Base-by-base conservation (phyloP, 2,888 invertebrate species). In the Tubulanus polymorphus region DNA sequence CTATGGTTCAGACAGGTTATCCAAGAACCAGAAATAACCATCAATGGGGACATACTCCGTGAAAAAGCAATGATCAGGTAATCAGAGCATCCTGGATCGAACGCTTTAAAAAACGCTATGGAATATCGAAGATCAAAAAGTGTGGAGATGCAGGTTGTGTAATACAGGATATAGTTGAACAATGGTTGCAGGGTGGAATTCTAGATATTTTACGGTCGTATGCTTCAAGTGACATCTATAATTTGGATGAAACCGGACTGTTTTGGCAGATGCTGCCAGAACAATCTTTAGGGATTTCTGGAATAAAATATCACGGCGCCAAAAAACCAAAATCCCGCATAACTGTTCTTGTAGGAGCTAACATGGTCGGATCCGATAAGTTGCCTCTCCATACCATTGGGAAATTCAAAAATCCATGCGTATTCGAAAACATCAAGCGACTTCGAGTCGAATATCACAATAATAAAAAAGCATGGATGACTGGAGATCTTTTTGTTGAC, bases 381-480 rank as follows among this genome's bases (percentile, higher is more conserved):
- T 27, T 59, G 1, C 53, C 54, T 0, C 41, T 62, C 0, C 48
- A 63, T 1, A 63, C 63, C 10, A 64, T 65, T 25, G 60, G 65
- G 0, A 65, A 64, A 37, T 59, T 59, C 2, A 28, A 32, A 37
- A 59, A 55, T 2, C 64, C 64, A 3, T 6, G 65, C 18, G 63
- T 63, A 41, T 63, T 67, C 45, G 62, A 61, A 37, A 55, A 62
- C 8, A 45, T 59, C 0, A 52, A 51, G 37, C 52, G 55, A 2
- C 51, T 63, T 0, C 65, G 64, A 8, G 56, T 55, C 1, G 29
- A 45, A 1, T 68, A 63, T 20, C 50, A 41, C 5, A 52, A 53
- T 5, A 63, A 62, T 37, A 58, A 53, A 23, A 67, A 65, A 45
- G 63, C 64, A 0, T 68, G 62, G 61, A 67, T 65, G 61, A 60